Evolutionary conservation across 2,113 vertebrate species (phyloP).

Genomic region (Lasiurus cinereus): DNA sequence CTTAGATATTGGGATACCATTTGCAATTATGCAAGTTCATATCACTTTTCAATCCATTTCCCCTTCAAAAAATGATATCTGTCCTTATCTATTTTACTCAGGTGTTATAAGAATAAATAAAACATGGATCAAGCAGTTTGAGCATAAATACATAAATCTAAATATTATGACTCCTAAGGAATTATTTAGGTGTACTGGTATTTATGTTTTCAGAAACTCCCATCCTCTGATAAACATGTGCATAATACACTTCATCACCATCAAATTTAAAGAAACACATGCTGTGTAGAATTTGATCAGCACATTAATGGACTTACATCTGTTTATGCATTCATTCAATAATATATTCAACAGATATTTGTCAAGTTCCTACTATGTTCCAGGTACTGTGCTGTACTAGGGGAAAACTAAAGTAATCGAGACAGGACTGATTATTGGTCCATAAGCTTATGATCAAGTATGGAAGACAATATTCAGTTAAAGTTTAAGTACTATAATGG

Average conservation of each 20-base stretch:
- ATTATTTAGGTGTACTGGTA: not conserved
- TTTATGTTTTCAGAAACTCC: conserved; percentile 41
- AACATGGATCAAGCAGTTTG: conserved; percentile 48
- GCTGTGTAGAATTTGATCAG: conserved; percentile 14
- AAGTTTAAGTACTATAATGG: not conserved
- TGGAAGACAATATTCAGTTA: conserved; percentile 9
- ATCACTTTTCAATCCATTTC: conserved; percentile 72
- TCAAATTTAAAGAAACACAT: conserved; percentile 47
- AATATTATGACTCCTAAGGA: conserved; percentile 52
- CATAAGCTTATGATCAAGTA: conserved; percentile 2
- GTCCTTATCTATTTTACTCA: conserved; percentile 59
- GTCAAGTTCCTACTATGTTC: not conserved
- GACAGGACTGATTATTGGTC: conserved; percentile 27
- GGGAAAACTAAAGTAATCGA: conserved; percentile 1
- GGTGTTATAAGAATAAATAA: conserved; percentile 63
- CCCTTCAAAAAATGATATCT: conserved; percentile 65
- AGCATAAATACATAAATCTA: conserved; percentile 69
- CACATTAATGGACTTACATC: conserved; percentile 29
- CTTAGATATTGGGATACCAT: conserved; percentile 43
- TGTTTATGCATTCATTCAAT: conserved; percentile 15
- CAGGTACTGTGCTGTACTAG: not conserved
- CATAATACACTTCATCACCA: not conserved
- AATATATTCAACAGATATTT: conserved; percentile 46
- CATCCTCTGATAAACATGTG: not conserved
- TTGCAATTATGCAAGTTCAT: conserved; percentile 58